These are phyloP conservation scores for Lordiphosa fenestrarum DNA, from an alignment of 2,888 invertebrate species.

Conservation along the genomic window DNA sequence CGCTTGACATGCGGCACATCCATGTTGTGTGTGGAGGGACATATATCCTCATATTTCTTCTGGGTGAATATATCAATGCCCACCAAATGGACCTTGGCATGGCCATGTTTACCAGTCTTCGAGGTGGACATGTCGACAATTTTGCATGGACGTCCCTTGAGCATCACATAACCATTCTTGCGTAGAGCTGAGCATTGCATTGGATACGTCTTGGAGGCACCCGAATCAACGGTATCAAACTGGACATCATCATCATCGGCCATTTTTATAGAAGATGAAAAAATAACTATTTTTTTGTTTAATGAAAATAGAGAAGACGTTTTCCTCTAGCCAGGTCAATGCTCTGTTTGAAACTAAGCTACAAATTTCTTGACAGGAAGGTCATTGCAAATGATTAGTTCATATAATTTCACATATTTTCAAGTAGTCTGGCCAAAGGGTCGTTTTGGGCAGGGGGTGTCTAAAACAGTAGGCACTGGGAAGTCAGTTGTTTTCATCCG, in stretches of 20 bases:
- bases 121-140: constrained; percentile 99
- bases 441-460: too few relatives aligned
- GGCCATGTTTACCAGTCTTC: constrained; percentile 99
- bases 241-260: constrained; percentile 80
- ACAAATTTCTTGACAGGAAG: too few relatives aligned
- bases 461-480: too few relatives aligned
- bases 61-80: constrained; percentile 95
- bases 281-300: background rate
- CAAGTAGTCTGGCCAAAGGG: too few relatives aligned
- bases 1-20: constrained; percentile 99
- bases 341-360: too few relatives aligned
- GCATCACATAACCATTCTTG: constrained; percentile 99
- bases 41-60: constrained; percentile 96
- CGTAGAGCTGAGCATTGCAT: constrained; percentile 99
- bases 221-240: constrained; percentile 96
- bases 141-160: constrained; percentile 98
- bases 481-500: too few relatives aligned
- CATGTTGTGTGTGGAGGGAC: constrained; percentile 99
- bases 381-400: too few relatives aligned
- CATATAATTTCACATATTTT: too few relatives aligned
- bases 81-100: constrained; percentile 98
- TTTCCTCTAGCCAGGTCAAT: too few relatives aligned
- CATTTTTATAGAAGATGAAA: constrained; percentile 21
- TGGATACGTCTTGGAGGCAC: constrained; percentile 97
- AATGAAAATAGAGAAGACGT: too few relatives aligned